phyloP scores from a whole-genome alignment of 2,888 invertebrate species.

The Melitaea athalia region DNA sequence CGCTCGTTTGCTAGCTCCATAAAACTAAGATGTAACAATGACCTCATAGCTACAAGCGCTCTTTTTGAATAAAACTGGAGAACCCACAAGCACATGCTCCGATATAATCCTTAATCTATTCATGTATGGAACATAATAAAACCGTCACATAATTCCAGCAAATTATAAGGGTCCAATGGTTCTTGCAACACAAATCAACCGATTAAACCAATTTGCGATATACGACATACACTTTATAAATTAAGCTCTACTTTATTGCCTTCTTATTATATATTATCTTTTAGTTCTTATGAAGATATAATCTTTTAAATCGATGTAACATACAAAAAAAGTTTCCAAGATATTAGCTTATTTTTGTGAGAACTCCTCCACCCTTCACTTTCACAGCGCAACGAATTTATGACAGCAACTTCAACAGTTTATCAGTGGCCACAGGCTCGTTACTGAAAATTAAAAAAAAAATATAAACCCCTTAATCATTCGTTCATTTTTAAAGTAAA shows the following conservation, averaged over 20 bases:
- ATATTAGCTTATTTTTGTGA: conserved; percentile 1
- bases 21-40: conserved; percentile 70
- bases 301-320: neutral
- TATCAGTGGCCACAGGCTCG: too few species aligned
- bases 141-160: conserved; percentile 21
- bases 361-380: too few species aligned
- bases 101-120: conserved; percentile 54
- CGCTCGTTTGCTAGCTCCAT: conserved; percentile 66
- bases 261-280: neutral
- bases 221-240: neutral
- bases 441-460: too few species aligned
- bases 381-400: too few species aligned
- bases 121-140: conserved; percentile 35
- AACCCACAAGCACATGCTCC: conserved; percentile 55
- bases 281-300: neutral
- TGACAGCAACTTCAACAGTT: too few species aligned
- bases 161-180: conserved; percentile 17
- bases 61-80: conserved; percentile 37
- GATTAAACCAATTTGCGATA: conserved; percentile 14
- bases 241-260: too few species aligned
- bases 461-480: conserved; percentile 4
- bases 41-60: conserved; percentile 39
- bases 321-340: neutral
- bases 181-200: conserved; percentile 22
- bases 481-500: conserved; percentile 29